These are phyloP conservation scores for Hyperoplus lanceolatus DNA, from an alignment of 2,797 vertebrate species.

Conservation along the genomic window DNA sequence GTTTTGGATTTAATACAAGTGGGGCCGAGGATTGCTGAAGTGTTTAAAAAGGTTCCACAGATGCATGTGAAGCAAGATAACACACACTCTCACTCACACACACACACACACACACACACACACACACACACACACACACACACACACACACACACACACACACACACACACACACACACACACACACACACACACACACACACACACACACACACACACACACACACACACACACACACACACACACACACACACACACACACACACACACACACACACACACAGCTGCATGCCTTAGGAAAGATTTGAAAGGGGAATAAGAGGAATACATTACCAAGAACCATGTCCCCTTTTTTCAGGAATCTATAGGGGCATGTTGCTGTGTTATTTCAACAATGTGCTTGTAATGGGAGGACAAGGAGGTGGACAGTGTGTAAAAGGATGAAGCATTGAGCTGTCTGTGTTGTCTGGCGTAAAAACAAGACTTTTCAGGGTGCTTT, in stretches of 20 bases:
- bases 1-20: neutral
- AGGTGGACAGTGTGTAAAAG: neutral
- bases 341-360: slow-evolving; percentile 11
- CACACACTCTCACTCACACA: too few species aligned
- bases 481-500: neutral
- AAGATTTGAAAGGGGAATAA: slow-evolving; percentile 30
- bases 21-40: slow-evolving; percentile 21
- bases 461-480: slow-evolving; percentile 1
- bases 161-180: slow-evolving; percentile 19
- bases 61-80: neutral
- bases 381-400: slow-evolving; percentile 22
- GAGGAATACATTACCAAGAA: slow-evolving; percentile 37
- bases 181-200: slow-evolving; percentile 14
- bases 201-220: neutral
- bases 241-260: neutral
- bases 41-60: slow-evolving; percentile 21
- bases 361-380: neutral
- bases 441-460: neutral
- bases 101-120: too few species aligned
- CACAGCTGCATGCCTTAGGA: neutral
- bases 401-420: neutral
- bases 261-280: neutral
- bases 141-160: slow-evolving; percentile 9
- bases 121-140: neutral
- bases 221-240: too few species aligned